phyloP scores from a whole-genome alignment of 2,888 invertebrate genomes.

The Andrena haemorrhoa region DNA sequence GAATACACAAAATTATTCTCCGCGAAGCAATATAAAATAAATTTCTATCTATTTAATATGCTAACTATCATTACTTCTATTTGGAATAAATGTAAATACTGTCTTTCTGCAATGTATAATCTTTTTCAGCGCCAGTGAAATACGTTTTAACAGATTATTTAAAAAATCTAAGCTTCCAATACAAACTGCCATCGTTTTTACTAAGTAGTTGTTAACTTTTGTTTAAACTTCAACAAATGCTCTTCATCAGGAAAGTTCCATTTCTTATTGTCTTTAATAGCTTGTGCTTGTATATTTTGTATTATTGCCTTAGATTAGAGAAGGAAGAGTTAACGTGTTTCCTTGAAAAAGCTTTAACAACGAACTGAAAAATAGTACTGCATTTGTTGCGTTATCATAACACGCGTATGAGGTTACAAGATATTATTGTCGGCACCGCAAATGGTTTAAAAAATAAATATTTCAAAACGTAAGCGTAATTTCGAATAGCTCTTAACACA shows the following conservation, averaged over 20 bases:
- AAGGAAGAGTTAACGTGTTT: conserved; percentile 49
- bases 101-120: neutral
- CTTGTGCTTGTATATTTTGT: neutral
- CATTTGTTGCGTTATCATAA: conserved; percentile 60
- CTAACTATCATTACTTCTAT: too few relatives aligned
- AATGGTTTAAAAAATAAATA: conserved; percentile 55
- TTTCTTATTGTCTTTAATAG: conserved; percentile 28
- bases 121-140: neutral
- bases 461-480: conserved; percentile 41
- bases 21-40: neutral
- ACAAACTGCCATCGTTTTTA: neutral
- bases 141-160: neutral
- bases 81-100: too few relatives aligned
- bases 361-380: conserved; percentile 30
- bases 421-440: conserved; percentile 68
- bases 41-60: neutral
- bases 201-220: neutral
- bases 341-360: conserved; percentile 21
- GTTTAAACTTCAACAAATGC: neutral
- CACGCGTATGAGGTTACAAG: conserved; percentile 63
- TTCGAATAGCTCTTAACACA: conserved; percentile 27
- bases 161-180: neutral
- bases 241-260: neutral
- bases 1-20: neutral
- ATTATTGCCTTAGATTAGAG: conserved; percentile 17